phyloP scores from a whole-genome alignment of 1,140 invertebrate species.

The Meloidogyne hapla region DNA sequence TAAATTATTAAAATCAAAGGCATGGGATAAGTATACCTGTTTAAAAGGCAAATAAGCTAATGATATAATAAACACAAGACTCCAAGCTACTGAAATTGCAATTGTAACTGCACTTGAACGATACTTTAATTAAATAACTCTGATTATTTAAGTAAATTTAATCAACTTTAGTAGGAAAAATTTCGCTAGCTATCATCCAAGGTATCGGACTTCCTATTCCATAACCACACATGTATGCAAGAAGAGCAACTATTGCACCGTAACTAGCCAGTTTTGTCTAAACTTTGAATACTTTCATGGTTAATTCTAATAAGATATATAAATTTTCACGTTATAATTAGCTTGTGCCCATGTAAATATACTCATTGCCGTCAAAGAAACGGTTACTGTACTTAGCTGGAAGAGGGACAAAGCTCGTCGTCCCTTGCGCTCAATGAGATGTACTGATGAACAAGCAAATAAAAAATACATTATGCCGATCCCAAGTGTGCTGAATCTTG shows the following conservation, averaged over 20 bases:
- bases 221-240: constrained; percentile 59
- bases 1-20: constrained; percentile 30
- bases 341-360: constrained; percentile 54
- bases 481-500: constrained; percentile 53
- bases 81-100: constrained; percentile 53
- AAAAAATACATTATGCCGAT: constrained; percentile 61
- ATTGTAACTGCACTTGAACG: constrained; percentile 55
- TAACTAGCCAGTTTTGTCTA: constrained; percentile 51
- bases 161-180: constrained; percentile 47
- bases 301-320: no score
- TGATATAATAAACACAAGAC: constrained; percentile 53
- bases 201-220: constrained; percentile 59
- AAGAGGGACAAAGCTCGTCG: constrained; percentile 54
- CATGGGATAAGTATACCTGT: constrained; percentile 31
- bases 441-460: constrained; percentile 55
- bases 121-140: constrained; percentile 39
- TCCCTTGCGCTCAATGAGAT: constrained; percentile 54
- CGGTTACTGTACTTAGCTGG: constrained; percentile 49
- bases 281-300: constrained; percentile 6
- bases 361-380: constrained; percentile 48
- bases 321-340: background rate
- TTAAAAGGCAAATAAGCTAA: constrained; percentile 55
- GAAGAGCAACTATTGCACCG: constrained; percentile 50
- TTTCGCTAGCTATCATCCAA: constrained; percentile 61
- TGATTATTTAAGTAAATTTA: background rate